Evolutionary conservation across 2,888 invertebrate genomes (phyloP).

Genomic region (Xestia rhomboidea): DNA sequence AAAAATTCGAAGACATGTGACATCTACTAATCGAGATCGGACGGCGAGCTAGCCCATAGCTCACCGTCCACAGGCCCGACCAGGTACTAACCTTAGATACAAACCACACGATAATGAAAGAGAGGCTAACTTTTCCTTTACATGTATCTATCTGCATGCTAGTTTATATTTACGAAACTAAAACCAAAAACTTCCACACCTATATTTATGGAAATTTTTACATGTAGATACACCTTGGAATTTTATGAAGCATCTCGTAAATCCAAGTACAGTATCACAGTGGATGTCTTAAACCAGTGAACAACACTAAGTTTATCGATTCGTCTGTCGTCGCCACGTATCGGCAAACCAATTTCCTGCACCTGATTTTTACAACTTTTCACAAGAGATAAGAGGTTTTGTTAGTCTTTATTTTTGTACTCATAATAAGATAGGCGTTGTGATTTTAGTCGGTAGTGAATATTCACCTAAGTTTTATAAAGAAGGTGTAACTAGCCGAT

Average conservation of each 20-base stretch:
- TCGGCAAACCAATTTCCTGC: slow-evolving; percentile 62
- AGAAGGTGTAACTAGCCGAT: background rate
- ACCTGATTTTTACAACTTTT: slow-evolving; percentile 61
- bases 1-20: too few relatives aligned
- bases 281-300: slow-evolving; percentile 43
- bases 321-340: slow-evolving; percentile 50
- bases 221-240: background rate
- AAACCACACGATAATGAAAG: background rate
- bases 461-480: background rate
- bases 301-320: slow-evolving; percentile 59
- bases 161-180: background rate
- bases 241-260: slow-evolving; percentile 50
- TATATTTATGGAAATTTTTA: slow-evolving; percentile 34
- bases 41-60: too few relatives aligned
- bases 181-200: background rate
- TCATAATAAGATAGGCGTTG: background rate
- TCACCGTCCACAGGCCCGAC: too few relatives aligned
- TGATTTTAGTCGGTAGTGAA: slow-evolving; percentile 19
- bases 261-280: slow-evolving; percentile 30
- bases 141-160: too few relatives aligned
- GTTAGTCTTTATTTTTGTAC: slow-evolving; percentile 31
- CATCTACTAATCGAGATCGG: too few relatives aligned
- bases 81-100: too few relatives aligned
- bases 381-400: slow-evolving; percentile 48
- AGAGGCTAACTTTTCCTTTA: background rate